Base-by-base conservation (phyloP, 2,888 invertebrate species). In the Colletes collaris region DNA sequence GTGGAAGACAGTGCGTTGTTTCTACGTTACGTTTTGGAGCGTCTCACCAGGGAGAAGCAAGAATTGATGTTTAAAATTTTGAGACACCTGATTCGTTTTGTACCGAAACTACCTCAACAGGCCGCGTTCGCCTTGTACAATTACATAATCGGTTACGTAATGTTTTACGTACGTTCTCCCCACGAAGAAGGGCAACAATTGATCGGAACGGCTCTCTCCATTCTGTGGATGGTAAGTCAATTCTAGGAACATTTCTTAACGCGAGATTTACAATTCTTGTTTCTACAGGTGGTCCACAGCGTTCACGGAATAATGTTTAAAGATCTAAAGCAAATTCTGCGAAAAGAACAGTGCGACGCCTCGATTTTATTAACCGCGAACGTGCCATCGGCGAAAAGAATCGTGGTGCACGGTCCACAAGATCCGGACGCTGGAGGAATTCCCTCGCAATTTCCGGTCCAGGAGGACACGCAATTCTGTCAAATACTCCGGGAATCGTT, bases 231-330 rank as follows among this genome's bases (percentile, higher is more conserved):
- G 97, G 98, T 97, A 92, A 93, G 93, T 90, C 46, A 58, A 69
- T 46, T 71, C 13, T 6, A 46, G 73, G n/a, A 2, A 13, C 49
- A 7, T 58, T 40, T 40, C 3, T 40, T 40, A 40, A 40, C 40
- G 40, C 40, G 4, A 40, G 40, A 40, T 40, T 6, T 40, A 6
- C 7, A 50, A 10, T 67, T 72, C n/a, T 11, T 5, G 7, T 62
- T 64, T 60, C 59, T 93, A 11, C 89, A 97, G 97, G 97, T 99
- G 37, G 99, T 99, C 0, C 99, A 99, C 87, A 98, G 98, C 92
- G 99, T 99, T 0, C 98, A 99, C 90, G 99, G 99, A 19, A 98
- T 99, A 77, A 99, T 99, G 97, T 99, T 99, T 92, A 99, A 99
- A 94, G 99, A 99, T 93, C 94, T 99, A 35, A 99, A 99, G 91